phyloP scores from a whole-genome alignment of 1,140 invertebrate species.

The Diuraphis noxia region DNA sequence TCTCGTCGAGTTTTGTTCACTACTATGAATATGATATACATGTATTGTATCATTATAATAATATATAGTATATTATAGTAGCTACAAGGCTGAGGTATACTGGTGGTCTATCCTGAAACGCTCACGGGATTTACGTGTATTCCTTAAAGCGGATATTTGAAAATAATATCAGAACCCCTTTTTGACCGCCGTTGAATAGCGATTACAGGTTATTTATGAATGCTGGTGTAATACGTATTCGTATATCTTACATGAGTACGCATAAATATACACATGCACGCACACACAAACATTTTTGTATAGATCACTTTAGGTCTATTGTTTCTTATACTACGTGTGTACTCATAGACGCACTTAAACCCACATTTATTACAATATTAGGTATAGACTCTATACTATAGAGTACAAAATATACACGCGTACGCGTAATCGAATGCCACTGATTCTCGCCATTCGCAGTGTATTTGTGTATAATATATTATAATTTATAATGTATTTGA shows the following conservation, averaged over 20 bases:
- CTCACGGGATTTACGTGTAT: not conserved
- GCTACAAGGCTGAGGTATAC: not conserved
- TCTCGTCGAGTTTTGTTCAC: not conserved
- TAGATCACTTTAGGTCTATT: no score
- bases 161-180: constrained; percentile 9
- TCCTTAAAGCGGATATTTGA: not conserved
- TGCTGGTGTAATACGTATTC: not conserved
- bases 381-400: no score
- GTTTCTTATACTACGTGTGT: no score
- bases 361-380: no score
- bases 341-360: no score
- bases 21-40: not conserved
- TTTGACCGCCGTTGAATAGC: not conserved
- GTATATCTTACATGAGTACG: not conserved
- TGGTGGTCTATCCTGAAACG: not conserved
- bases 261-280: no score
- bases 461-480: not conserved
- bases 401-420: no score
- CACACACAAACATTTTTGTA: not conserved
- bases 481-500: not conserved
- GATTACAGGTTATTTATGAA: not conserved
- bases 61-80: not conserved
- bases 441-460: not conserved
- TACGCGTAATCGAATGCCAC: not conserved
- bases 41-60: not conserved